Base-by-base conservation (phyloP, 1,140 invertebrate species). In the Cotesia typhae region DNA sequence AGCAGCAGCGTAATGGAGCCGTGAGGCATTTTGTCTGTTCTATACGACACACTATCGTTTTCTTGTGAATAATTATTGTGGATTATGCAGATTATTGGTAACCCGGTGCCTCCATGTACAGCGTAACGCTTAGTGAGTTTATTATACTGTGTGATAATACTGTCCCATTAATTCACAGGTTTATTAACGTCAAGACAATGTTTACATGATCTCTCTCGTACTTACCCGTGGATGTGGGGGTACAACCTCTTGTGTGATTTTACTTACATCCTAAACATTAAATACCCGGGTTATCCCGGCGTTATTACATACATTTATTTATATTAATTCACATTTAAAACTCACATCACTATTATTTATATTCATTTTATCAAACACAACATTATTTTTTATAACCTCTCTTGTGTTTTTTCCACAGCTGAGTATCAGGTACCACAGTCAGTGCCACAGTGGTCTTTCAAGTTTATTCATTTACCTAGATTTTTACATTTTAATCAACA, bases 1-100 rank as follows among this genome's bases (percentile, higher is more conserved):
- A 78, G 74, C 76, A 76, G 78, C 74, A 79, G 78, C 79, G 81
- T 85, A 86, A 87, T 87, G 85, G 84, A 86, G 83, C 83, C 83
- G 84, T 87, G 86, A 85, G 75, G 84, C 82, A 87, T 83, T 80
- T 81, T 83, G 71, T 76, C 72, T 67, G 72, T 73, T 67, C 73
- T 74, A 71, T 47, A 74, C 67, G 69, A 75, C 72, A 73, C 69
- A 75, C 74, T 57, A 72, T 69, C 53, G 71, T 74, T 71, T 68
- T 74, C 35, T 68, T 64, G 57, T 76, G 52, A 72, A 74, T 72
- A 72, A 47, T 47, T 47, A 47, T 41, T 73, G 74, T 76, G 28
- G 70, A 79, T 67, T 70, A 81, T 81, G 79, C 71, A 75, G 77
- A 75, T 78, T 76, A 47, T 72, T 77, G 71, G 73, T 74, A 70